Percentiles rank a stretch among this genome's conserved stretches.
Conservation (phyloP, 1,140 invertebrate genomes). For the Trichomalopsis sarcophagae region DNA sequence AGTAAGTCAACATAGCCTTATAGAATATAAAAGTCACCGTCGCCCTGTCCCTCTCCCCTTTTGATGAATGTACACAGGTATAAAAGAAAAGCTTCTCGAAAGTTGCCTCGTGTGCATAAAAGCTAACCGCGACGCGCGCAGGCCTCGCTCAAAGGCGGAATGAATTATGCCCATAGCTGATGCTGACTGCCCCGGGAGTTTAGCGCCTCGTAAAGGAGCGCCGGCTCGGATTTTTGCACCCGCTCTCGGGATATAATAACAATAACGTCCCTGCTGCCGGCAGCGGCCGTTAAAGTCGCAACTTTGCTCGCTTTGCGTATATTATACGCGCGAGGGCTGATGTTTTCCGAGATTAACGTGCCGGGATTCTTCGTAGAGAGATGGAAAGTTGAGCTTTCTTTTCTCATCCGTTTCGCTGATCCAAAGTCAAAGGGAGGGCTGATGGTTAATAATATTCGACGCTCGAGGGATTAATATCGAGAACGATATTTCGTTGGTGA, state of each 20-base stretch:
- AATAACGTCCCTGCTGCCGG: background rate
- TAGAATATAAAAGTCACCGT: background rate
- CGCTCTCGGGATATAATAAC: background rate
- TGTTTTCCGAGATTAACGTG: background rate
- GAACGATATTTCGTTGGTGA: too few species aligned
- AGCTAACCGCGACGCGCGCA: background rate
- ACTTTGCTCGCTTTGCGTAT: background rate
- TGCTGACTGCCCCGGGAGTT: background rate
- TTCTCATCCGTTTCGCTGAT: background rate
- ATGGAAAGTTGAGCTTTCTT: background rate
- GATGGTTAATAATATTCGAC: background rate
- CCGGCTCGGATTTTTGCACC: background rate
- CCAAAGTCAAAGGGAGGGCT: background rate
- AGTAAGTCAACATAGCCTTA: slow-evolving; percentile 76
- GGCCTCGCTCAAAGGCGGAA: background rate
- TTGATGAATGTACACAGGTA: background rate
- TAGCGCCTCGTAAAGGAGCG: slow-evolving; percentile 19
- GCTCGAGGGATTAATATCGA: background rate
- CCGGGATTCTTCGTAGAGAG: background rate
- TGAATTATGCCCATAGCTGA: background rate
- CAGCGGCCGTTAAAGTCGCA: background rate
- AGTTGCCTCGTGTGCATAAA: background rate
- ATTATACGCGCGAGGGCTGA: background rate
- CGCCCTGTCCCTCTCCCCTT: background rate
- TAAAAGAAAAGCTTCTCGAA: background rate